Conservation (phyloP, 2,113 vertebrate species). For the Egretta garzetta region DNA sequence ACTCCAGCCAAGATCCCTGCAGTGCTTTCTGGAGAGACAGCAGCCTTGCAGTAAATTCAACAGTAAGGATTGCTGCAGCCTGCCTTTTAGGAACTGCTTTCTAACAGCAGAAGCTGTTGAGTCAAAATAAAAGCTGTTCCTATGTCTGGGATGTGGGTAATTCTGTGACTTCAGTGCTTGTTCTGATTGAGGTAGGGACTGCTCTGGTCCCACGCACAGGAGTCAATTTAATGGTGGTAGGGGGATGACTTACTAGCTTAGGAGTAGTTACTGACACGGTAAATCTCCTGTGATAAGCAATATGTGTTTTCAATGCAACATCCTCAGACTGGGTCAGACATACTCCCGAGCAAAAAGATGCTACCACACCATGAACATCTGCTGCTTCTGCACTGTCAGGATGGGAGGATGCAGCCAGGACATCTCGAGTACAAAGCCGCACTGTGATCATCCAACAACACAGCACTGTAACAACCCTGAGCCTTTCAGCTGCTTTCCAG, state of each 20-base stretch:
- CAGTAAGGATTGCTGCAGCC: not conserved
- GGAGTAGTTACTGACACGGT: not conserved
- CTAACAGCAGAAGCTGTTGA: not conserved
- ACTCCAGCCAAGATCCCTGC: not conserved
- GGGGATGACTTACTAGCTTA: not conserved
- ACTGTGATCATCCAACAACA: not conserved
- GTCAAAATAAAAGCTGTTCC: not conserved
- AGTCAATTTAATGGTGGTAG: not conserved
- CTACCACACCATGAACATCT: not conserved
- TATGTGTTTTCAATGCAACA: not conserved
- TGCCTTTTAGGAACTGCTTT: not conserved
- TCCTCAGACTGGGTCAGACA: not conserved
- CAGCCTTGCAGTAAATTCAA: not conserved
- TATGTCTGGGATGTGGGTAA: not conserved
- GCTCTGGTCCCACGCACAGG: not conserved
- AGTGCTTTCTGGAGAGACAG: not conserved
- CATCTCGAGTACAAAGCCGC: not conserved
- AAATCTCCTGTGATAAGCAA: not conserved
- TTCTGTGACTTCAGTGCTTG: not conserved
- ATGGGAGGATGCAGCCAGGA: not conserved
- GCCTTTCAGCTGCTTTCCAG: not conserved
- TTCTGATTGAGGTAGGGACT: not conserved
- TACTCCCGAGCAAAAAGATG: not conserved
- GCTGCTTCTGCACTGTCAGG: not conserved
- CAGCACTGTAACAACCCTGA: not conserved